Evolutionary conservation across 53 echinoderm and acorn worm species (phyloP).

Genomic region (Luidia sarsii): DNA sequence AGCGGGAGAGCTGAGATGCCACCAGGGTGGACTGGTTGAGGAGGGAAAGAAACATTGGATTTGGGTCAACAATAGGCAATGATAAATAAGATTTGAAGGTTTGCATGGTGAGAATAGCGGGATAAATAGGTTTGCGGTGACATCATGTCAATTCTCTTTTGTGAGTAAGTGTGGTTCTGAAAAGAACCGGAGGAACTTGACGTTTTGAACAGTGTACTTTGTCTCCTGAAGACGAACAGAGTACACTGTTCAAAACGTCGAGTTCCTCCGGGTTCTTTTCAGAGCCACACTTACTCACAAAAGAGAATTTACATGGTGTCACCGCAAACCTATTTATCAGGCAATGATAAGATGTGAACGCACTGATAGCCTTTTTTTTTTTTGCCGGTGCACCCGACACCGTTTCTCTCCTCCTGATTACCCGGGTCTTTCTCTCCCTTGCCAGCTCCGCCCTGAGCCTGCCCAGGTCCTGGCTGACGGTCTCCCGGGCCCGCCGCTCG

Average conservation of each 20-base stretch:
- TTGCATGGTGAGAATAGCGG: too few species aligned
- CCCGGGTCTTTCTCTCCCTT: conserved; percentile 30
- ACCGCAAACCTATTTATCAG: neutral
- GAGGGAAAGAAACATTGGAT: too few species aligned
- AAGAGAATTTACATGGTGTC: neutral
- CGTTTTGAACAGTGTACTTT: too few species aligned
- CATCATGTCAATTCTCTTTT: too few species aligned
- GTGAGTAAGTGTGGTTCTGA: too few species aligned
- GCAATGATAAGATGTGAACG: neutral
- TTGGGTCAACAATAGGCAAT: too few species aligned
- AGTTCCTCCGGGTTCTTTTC: neutral
- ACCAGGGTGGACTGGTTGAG: conserved; percentile 29
- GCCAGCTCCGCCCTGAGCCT: conserved; percentile 21
- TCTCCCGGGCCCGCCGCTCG: conserved; percentile 24
- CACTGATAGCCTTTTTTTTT: neutral
- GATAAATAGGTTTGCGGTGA: too few species aligned
- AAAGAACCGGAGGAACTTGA: too few species aligned
- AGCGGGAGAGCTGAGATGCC: conserved; percentile 18
- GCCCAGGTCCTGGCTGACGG: neutral
- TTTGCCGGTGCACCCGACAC: too few species aligned
- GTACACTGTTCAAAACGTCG: too few species aligned
- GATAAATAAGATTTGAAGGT: too few species aligned
- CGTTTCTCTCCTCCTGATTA: neutral
- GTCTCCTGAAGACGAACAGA: too few species aligned
- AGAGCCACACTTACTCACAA: neutral